Evolutionary conservation across 2,113 vertebrate species (phyloP), one percentile per base, ranked within the genome.

Genomic region (Eulemur macaco): DNA sequence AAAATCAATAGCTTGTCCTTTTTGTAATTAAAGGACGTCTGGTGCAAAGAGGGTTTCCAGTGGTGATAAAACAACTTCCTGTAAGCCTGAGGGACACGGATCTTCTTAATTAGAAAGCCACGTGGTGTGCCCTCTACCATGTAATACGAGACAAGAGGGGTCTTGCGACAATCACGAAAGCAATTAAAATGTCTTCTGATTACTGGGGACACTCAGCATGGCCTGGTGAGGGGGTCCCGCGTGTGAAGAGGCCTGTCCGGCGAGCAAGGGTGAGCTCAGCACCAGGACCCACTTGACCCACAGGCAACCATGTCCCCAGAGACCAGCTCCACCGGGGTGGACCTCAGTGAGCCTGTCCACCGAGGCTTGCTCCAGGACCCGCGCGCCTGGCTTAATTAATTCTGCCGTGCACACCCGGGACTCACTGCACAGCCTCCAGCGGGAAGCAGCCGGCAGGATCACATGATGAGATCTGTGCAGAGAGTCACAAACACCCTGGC

Each of bases 91-190:
- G 96, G 95, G 95, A 83, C 56, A 18, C 89, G 64, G 84, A 25
- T 63, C 58, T 97, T 82, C 95, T 97, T 97, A 93, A 97, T 97
- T 96, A 97, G 84, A 86, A 90, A 97, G 97, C 96, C 92, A 82
- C 9, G 42, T 13, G 3, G 93, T 27, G 25, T 4, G 86, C 84
- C 77, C 91, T 82, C 84, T 47, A n/a, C 42, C 0, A 5, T 69
- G 89, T 58, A 93, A 37, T 80, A 91, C 77, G 18, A 56, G 93
- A 92, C 73, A 66, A 73, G 83, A 60, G 86, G 89, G 78, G 58
- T 66, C 91, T 89, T 71, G 77, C 95, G 95, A 90, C 89, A 91
- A 85, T 93, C 60, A 95, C 25, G 9, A 93, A 64, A 81, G 29
- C 95, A 96, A 96, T 96, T 91, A 97, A 95, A 96, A 76, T 3